These are phyloP conservation scores for Camponotus pennsylvanicus DNA, from an alignment of 1,140 invertebrate species.

Conservation along the genomic window DNA sequence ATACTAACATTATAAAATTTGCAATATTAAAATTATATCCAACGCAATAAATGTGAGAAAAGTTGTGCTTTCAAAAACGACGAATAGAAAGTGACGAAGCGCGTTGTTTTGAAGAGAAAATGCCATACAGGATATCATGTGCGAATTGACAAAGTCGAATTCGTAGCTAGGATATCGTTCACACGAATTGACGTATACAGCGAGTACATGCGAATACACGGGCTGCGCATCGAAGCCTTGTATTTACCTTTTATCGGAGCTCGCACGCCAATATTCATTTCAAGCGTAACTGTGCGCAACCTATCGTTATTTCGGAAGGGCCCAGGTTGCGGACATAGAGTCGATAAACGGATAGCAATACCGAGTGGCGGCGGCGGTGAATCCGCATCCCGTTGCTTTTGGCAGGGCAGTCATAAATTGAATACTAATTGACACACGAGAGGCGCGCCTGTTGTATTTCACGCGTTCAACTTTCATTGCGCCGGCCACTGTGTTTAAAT, in stretches of 20 bases:
- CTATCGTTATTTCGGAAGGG: conserved; percentile 70
- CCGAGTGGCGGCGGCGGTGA: conserved; percentile 23
- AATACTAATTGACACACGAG: conserved; percentile 81
- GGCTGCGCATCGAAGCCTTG: background rate
- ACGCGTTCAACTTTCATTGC: conserved; percentile 79
- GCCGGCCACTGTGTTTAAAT: conserved; percentile 70
- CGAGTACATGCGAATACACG: conserved; percentile 27
- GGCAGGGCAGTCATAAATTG: conserved; percentile 77
- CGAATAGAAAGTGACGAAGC: background rate
- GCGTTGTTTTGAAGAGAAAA: background rate
- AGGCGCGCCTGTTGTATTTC: conserved; percentile 76
- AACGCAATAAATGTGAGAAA: background rate
- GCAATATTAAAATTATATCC: background rate
- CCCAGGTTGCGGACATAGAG: conserved; percentile 23
- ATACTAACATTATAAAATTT: no score
- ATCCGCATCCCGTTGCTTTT: conserved; percentile 62
- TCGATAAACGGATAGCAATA: conserved; percentile 45
- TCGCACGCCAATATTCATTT: conserved; percentile 64
- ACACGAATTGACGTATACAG: conserved; percentile 25
- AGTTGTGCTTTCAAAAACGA: background rate
- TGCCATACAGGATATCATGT: background rate
- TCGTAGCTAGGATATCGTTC: conserved; percentile 3
- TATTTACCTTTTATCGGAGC: conserved; percentile 68
- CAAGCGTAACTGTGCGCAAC: conserved; percentile 54
- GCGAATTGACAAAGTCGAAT: conserved; percentile 1